Evolutionary conservation across 2,113 vertebrate genomes (phyloP), one percentile per base, ranked within the genome.

Genomic region (Orthonyx spaldingii): DNA sequence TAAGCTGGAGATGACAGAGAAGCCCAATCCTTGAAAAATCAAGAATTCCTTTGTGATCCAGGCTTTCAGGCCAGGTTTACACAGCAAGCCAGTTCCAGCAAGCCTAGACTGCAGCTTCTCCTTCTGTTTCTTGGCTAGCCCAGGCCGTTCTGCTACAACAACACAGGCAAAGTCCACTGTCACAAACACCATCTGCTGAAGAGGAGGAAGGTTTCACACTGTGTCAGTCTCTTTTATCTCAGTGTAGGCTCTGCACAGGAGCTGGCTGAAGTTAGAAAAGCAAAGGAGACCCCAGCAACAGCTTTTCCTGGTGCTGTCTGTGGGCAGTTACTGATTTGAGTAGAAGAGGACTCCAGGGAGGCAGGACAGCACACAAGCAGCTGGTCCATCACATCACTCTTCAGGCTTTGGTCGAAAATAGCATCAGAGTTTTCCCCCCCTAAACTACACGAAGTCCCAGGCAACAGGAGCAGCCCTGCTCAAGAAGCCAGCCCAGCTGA

Each of bases 171-270:
- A 94, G 95, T 94, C 96, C 95, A 92, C 80, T 69, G 86, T 74
- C 26, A 9, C 89, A 95, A 95, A 94, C 94, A 96, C 95, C 95
- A 96, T 97, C 96, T 97, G 95, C 95, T 94, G 95, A 96, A 81
- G 93, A 89, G 93, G 95, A 96, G 93, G 96, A 89, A 97, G 94
- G 95, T 89, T 90, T 96, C 96, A 96, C 47, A 7, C 90, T 86
- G 94, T 84, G 91, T 91, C 92, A 85, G 56, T 72, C 94, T 84
- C 95, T 96, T 90, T 95, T 60, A 94, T 95, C 95, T 87, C 86
- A 42, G 76, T 89, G 93, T 87, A 93, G 93, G 91, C 87, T 92
- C 96, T 59, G 76, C 84, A 81, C 60, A 71, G 86, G 77, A 92
- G 93, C 72, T 89, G 91, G 91, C 64, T 94, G 90, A 71, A 92